phyloP scores from a whole-genome alignment of 2,888 invertebrate genomes.

The Lasiommata megera region DNA sequence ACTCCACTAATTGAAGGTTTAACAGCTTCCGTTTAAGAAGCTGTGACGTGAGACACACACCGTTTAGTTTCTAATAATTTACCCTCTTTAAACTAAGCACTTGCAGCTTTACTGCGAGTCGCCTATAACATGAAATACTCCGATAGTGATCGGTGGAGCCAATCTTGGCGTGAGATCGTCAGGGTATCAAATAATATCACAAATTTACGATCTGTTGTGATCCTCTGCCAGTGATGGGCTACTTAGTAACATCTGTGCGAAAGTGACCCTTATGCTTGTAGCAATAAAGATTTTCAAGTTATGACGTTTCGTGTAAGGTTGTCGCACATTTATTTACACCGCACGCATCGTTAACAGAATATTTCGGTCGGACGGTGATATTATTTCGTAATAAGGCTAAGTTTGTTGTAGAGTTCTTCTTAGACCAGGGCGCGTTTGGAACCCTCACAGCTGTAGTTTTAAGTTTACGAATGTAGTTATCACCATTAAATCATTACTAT shows the following conservation, averaged over 20 bases:
- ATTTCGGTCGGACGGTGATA: neutral
- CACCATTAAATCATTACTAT: no score
- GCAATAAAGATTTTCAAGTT: constrained; percentile 4
- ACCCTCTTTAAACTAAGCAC: constrained; percentile 14
- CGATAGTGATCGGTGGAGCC: constrained; percentile 54
- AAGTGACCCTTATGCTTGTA: constrained; percentile 5
- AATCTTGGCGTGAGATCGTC: constrained; percentile 53
- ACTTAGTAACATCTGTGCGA: neutral
- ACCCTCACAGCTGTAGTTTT: no score
- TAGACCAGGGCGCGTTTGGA: no score
- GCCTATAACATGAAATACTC: constrained; percentile 41
- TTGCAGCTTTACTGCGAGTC: constrained; percentile 20
- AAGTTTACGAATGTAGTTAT: no score
- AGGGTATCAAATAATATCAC: constrained; percentile 59
- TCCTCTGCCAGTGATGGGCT: constrained; percentile 38
- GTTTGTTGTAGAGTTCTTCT: no score
- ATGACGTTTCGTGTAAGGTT: neutral
- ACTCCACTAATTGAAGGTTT: neutral
- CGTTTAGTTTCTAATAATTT: constrained; percentile 21
- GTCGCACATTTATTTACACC: neutral
- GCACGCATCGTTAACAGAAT: neutral
- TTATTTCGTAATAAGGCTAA: no score
- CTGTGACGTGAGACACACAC: neutral
- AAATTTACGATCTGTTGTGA: constrained; percentile 62
- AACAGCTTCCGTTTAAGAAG: neutral